phyloP scores from a whole-genome alignment of 2,113 vertebrate species.

The Poecile atricapillus region DNA sequence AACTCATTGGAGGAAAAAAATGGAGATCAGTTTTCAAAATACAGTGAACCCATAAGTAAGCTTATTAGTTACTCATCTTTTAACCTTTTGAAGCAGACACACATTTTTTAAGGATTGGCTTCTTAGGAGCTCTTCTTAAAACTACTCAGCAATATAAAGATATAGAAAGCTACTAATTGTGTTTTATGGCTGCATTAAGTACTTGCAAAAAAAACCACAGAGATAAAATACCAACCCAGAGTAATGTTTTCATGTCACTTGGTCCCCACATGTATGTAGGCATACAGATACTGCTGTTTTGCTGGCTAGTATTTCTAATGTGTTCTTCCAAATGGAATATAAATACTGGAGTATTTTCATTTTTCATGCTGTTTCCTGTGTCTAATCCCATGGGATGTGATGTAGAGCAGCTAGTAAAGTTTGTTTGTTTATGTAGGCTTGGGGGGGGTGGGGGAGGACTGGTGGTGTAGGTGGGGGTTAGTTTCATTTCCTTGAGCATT shows the following conservation, averaged over 20 bases:
- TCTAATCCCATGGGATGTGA: not conserved
- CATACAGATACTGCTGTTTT: not conserved
- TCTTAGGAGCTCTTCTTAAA: not conserved
- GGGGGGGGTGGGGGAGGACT: too few species aligned
- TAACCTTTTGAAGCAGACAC: not conserved
- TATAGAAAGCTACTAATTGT: not conserved
- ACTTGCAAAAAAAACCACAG: not conserved
- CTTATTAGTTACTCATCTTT: not conserved
- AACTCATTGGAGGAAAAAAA: not conserved
- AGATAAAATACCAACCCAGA: not conserved
- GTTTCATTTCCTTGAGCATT: conserved; percentile 32
- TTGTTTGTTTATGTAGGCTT: conserved; percentile 30
- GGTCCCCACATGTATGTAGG: not conserved
- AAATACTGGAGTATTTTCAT: not conserved
- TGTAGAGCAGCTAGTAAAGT: not conserved
- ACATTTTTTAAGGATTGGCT: not conserved
- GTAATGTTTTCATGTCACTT: accelerated
- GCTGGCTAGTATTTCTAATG: not conserved
- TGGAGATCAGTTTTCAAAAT: not conserved
- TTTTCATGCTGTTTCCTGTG: conserved; percentile 35
- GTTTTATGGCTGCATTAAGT: not conserved
- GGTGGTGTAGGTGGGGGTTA: not conserved
- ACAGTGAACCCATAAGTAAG: not conserved
- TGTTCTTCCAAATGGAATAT: not conserved
- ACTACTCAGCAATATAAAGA: not conserved